Base-by-base conservation (phyloP, 2,888 invertebrate species). In the Lasioglossum malachurum region DNA sequence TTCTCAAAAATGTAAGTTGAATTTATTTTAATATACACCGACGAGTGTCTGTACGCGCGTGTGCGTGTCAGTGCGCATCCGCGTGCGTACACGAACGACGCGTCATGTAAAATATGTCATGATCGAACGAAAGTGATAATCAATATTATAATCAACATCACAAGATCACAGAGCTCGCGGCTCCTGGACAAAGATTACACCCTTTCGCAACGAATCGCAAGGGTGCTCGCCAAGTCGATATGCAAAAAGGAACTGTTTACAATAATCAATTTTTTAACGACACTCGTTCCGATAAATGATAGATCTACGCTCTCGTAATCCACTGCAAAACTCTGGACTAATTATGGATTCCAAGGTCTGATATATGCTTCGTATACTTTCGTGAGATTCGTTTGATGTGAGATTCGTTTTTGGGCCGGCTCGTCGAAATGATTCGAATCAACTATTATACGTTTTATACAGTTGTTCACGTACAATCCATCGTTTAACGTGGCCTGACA, bases 1-100 rank as follows among this genome's bases (percentile, higher is more conserved):
- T 94, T 94, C 92, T 94, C 94, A 94, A 94, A 94, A 94, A 94
- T 94, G 93, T 94, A 93, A 93, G 92, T 94, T 93, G 94, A 94
- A 93, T 94, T 94, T 94, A 94, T 94, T 94, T 92, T 91, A 94
- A 94, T 94, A 94, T 94, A 94, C 94, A 94, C 92, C 89, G 94
- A 94, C 93, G 94, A 91, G 93, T 91, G 90, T 84, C 83, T 77
- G 87, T 86, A 90, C 88, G 89, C 86, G 78, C 87, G 78, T 83
- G 73, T 75, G 73, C 75, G 79, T 83, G 87, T 84, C 78, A 76
- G 78, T 60, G 75, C 79, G 84, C 57, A 14, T 67, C 78, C 79
- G 85, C 85, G 82, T 84, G 83, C 87, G 89, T 88, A 86, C 87
- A 78, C 89, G 86, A 88, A 90, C 90, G 86, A 84, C 88, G 86